Conservation (phyloP, 2,113 vertebrate genomes). For the Podocnemis expansa region DNA sequence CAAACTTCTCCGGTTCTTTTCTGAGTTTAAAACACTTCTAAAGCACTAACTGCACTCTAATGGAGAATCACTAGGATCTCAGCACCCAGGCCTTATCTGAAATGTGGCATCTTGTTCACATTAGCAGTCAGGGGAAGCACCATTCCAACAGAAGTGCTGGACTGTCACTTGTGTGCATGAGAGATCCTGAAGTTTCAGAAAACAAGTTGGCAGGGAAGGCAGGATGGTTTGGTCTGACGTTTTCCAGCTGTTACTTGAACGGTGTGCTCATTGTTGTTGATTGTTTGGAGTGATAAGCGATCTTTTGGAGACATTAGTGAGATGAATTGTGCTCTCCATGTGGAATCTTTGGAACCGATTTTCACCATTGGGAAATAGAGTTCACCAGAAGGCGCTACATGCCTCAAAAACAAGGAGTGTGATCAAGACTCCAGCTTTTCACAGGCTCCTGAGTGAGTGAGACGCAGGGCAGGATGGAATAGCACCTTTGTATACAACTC, state of each 20-base stretch:
- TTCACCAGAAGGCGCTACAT: not conserved
- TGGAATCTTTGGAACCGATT: slow-evolving; percentile 3
- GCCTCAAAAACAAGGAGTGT: not conserved
- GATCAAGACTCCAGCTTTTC: not conserved
- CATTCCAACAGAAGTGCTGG: not conserved
- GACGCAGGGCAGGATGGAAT: not conserved
- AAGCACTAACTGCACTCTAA: not conserved
- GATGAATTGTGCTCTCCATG: too few species aligned
- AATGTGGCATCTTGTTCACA: not conserved
- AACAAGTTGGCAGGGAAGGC: not conserved
- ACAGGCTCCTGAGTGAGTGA: not conserved
- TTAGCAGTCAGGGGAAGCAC: not conserved
- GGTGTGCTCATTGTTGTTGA: not conserved
- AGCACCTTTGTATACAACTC: not conserved
- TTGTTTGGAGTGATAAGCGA: not conserved
- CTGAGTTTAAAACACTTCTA: not conserved
- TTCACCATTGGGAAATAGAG: slow-evolving; percentile 19
- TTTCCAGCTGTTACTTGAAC: not conserved
- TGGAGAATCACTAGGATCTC: not conserved
- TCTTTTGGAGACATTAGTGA: too few species aligned
- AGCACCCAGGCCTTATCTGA: not conserved
- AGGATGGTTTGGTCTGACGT: not conserved
- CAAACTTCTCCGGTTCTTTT: not conserved
- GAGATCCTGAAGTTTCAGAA: not conserved
- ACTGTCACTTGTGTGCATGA: not conserved